A percentile compares a stretch with the other conserved stretches of the same genome.
These are phyloP conservation scores for Nyctalus aviator DNA, from an alignment of 2,797 vertebrate genomes.

Conservation along the genomic window DNA sequence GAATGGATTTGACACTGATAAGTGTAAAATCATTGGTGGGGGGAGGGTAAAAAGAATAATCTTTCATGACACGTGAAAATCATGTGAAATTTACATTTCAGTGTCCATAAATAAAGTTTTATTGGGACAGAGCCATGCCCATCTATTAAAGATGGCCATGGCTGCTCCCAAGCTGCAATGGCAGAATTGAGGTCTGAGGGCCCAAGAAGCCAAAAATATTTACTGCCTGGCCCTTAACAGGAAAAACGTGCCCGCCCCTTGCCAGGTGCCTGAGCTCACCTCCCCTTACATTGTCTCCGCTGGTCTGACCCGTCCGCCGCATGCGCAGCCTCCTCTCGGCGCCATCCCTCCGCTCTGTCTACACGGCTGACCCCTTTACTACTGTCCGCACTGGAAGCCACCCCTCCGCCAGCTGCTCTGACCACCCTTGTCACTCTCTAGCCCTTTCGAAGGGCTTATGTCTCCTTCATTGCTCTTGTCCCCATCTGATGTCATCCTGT, in stretches of 20 bases:
- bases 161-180: background rate
- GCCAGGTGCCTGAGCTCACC: background rate
- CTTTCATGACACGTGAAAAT: background rate
- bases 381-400: background rate
- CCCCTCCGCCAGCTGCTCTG: background rate
- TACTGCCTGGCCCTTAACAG: background rate
- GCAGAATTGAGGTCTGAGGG: background rate
- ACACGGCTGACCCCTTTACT: background rate
- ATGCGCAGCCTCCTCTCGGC: background rate
- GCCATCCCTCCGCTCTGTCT: background rate
- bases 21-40: too few species aligned
- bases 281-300: background rate
- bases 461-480: background rate
- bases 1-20: background rate
- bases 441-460: background rate
- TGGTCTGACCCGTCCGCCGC: rapidly evolving
- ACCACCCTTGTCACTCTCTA: background rate
- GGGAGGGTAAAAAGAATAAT: background rate
- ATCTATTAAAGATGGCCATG: background rate
- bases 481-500: background rate
- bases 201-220: background rate
- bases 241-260: too few species aligned
- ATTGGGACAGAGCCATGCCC: background rate
- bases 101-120: background rate
- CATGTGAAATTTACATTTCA: background rate